Base-by-base conservation (phyloP, 2,113 vertebrate species). In the Oncorhynchus nerka region DNA sequence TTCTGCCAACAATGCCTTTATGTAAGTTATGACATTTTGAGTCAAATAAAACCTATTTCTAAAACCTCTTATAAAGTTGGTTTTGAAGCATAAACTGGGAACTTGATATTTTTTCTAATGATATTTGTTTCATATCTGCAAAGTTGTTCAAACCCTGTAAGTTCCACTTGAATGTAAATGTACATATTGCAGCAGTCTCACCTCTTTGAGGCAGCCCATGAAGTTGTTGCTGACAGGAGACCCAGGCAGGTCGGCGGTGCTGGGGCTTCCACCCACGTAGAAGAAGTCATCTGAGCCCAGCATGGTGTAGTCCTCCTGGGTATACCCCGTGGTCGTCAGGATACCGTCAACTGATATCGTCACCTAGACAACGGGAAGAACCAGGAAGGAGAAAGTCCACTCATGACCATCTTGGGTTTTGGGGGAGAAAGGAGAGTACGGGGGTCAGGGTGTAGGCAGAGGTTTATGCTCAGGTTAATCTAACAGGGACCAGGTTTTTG, bases 211-310 rank as follows among this genome's bases (percentile, higher is more conserved):
- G 87, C 98, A 99, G 86, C 98, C 98, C 97, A 99, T 99, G 93
- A 99, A 99, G 92, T 99, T 99, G 92, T 99, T 99, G 94, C 97
- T 99, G 88, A 99, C 97, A 0, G 98, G 98, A 51, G 97, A 99
- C 2, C 98, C 98, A 11, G 98, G 98, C 76, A 99, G 90, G 87
- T 99, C 98, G 0, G 98, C 98, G 0, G 98, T 99, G 76, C 97
- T 99, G 2, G 97, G 98, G 83, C 97, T 99, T 76, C 98, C 98
- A 55, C 98, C 98, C 5, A 99, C 98, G 0, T 99, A 99, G 89
- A 99, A 99, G 92, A 99, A 99, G 88, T 99, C 98, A 64, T 99
- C 98, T 0, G 97, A 99, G 39, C 98, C 98, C 84, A 99, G 89
- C 98, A 99, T 99, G 86, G 97, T 99, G 91, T 99, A 99, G 92